Conservation (phyloP, 2,113 vertebrate genomes). For the Mormyrus lacerda region DNA sequence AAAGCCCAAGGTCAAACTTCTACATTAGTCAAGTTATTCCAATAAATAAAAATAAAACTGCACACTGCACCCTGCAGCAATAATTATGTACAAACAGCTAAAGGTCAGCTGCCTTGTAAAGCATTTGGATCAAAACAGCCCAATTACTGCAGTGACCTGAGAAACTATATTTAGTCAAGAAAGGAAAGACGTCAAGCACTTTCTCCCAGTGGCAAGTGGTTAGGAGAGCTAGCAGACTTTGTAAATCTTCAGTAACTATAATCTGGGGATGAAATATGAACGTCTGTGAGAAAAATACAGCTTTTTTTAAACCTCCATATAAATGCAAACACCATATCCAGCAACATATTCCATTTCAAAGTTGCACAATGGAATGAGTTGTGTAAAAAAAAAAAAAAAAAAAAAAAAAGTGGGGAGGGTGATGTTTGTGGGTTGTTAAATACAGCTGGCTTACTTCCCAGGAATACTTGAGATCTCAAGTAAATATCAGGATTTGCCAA, state of each 20-base stretch:
- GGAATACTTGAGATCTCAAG: constrained; percentile 18
- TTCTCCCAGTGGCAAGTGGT: not conserved
- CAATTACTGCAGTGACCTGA: not conserved
- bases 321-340: constrained; percentile 2
- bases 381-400: constrained; percentile 24
- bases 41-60: constrained; percentile 39
- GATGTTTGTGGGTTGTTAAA: constrained; percentile 28
- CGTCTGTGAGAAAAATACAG: constrained; percentile 12
- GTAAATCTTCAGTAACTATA: not conserved
- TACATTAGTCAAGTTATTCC: constrained; percentile 35
- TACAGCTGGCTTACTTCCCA: constrained; percentile 26
- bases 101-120: constrained; percentile 26
- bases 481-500: constrained; percentile 10
- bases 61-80: constrained; percentile 22
- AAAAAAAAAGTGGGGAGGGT: constrained; percentile 22
- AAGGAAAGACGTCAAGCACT: not conserved
- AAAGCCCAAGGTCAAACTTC: constrained; percentile 42
- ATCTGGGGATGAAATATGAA: constrained; percentile 25
- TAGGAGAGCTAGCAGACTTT: not conserved
- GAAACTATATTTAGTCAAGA: not conserved
- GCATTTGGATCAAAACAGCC: not conserved
- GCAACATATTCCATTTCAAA: not conserved
- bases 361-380: constrained; percentile 22
- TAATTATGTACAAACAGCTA: constrained; percentile 29
- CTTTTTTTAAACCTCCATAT: not conserved